A percentile compares a stretch with the other conserved stretches of the same genome.
Conservation (phyloP, 2,113 vertebrate genomes). For the Microcebus jonahi region DNA sequence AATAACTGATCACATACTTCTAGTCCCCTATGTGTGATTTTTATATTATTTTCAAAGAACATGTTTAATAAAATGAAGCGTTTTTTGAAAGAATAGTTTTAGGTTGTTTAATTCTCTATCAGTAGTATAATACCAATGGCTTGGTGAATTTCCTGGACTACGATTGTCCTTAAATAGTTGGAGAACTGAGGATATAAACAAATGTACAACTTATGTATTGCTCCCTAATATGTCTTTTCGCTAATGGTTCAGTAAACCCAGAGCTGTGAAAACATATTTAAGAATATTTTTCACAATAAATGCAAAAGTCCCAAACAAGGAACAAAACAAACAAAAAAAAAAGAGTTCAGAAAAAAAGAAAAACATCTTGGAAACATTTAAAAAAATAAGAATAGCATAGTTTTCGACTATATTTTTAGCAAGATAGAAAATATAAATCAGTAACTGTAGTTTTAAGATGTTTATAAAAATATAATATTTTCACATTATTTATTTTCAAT, state of each 20-base stretch:
- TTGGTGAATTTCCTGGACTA: not conserved
- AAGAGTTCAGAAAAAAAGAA: not conserved
- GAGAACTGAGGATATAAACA: not conserved
- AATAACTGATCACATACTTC: not conserved
- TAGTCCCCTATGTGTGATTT: not conserved
- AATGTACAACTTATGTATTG: not conserved
- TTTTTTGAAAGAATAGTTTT: not conserved
- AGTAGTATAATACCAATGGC: not conserved
- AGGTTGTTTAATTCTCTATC: not conserved
- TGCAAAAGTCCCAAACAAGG: not conserved
- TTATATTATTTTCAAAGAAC: not conserved
- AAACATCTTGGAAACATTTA: not conserved
- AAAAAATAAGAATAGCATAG: not conserved
- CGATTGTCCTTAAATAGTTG: not conserved
- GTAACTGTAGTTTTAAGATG: not conserved
- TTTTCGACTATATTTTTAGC: not conserved
- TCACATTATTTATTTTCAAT: conserved; percentile 14
- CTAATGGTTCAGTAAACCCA: not conserved
- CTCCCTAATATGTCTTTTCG: not conserved
- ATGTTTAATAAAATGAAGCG: not conserved
- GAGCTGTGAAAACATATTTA: not conserved
- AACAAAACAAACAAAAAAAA: not conserved
- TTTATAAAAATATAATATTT: not conserved
- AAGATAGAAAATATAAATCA: not conserved
- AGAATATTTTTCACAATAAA: not conserved